A percentile compares a stretch with the other conserved stretches of the same genome.
Conservation (phyloP, 2,888 invertebrate genomes). For the Pseudococcus viburni region DNA sequence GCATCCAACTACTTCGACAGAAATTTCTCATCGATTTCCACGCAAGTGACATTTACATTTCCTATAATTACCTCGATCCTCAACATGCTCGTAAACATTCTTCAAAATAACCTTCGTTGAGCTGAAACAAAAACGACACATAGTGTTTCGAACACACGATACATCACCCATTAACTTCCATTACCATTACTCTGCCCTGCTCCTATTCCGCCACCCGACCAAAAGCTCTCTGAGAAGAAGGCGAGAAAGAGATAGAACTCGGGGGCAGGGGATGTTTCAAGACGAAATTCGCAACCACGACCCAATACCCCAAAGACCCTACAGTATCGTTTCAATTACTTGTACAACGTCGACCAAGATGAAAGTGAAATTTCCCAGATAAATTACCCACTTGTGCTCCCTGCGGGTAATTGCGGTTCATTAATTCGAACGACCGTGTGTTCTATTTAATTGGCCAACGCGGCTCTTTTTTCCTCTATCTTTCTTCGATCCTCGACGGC, state of each 20-base stretch:
- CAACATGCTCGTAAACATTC: not conserved
- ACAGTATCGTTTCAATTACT: slow-evolving; percentile 23
- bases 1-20: too few species aligned
- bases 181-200: not conserved
- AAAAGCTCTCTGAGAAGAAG: not conserved
- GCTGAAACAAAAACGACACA: not conserved
- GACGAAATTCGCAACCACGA: slow-evolving; percentile 10
- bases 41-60: not conserved
- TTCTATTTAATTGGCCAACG: slow-evolving; percentile 12
- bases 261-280: not conserved
- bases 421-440: slow-evolving; percentile 29
- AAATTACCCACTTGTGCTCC: slow-evolving; percentile 28
- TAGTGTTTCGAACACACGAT: slow-evolving; percentile 4
- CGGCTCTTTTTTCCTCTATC: slow-evolving; percentile 8
- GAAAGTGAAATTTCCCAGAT: slow-evolving; percentile 32
- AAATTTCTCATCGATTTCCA: too few species aligned
- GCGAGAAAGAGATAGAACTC: not conserved
- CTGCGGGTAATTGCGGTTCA: slow-evolving; percentile 27
- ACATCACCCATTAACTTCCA: slow-evolving; percentile 20
- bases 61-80: not conserved
- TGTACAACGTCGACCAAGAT: slow-evolving; percentile 28
- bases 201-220: not conserved
- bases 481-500: not conserved
- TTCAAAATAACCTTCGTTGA: not conserved
- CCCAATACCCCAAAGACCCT: slow-evolving; percentile 4